phyloP scores from a whole-genome alignment of 2,888 invertebrate genomes.

The Eulithis prunata region DNA sequence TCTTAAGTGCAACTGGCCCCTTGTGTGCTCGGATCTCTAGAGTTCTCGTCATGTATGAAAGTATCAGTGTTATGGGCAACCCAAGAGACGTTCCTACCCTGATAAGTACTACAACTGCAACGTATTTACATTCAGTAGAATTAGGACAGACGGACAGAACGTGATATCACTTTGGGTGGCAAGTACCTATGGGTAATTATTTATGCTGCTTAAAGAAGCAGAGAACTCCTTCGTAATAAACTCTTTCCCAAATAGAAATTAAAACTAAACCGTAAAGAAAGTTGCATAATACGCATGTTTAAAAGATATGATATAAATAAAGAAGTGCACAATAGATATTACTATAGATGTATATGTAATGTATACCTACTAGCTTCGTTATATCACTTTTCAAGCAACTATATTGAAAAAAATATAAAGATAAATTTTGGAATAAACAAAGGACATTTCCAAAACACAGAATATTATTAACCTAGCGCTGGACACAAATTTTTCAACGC shows the following conservation, averaged over 20 bases:
- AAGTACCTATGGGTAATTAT: neutral
- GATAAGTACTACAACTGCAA: conserved; percentile 19
- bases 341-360: no score
- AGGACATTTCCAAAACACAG: conserved; percentile 14
- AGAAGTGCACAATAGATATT: no score
- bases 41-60: conserved; percentile 42
- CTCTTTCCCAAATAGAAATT: no score
- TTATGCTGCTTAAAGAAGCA: neutral
- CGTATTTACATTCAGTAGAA: neutral
- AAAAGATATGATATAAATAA: no score
- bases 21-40: conserved; percentile 43
- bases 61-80: conserved; percentile 24
- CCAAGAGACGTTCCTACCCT: conserved; percentile 7
- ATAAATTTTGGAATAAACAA: conserved; percentile 8
- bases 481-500: conserved; percentile 13
- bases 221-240: no score
- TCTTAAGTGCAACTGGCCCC: conserved; percentile 63
- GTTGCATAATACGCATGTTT: no score
- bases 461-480: conserved; percentile 14
- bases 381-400: no score
- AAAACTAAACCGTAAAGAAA: no score
- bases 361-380: no score
- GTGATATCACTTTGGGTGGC: neutral
- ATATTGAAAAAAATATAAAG: no score
- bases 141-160: neutral